Conservation (phyloP, 64 coral and sea anemone species). For the Catalaphyllia jardinei region DNA sequence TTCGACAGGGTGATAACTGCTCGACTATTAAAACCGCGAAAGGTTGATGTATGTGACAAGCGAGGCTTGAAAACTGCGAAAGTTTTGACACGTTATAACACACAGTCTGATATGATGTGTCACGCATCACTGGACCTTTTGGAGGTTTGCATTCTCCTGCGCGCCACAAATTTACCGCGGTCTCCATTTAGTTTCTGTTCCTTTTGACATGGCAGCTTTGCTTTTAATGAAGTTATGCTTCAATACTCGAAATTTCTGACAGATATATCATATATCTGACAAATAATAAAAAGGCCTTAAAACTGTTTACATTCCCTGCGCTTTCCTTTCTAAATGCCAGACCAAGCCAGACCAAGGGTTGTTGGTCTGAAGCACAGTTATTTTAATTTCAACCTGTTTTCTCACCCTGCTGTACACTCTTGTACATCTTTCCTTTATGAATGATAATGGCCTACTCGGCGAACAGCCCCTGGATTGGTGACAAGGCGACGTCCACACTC, state of each 20-base stretch:
- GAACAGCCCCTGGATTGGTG: background rate
- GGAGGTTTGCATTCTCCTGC: background rate
- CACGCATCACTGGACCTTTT: constrained; percentile 23
- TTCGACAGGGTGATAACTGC: constrained; percentile 52
- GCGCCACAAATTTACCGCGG: constrained; percentile 11
- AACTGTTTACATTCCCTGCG: background rate
- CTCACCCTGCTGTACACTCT: background rate
- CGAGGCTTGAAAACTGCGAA: constrained; percentile 30
- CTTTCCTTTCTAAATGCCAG: background rate
- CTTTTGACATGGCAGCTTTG: background rate
- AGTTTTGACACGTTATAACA: constrained; percentile 52
- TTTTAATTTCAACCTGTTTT: background rate
- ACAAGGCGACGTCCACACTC: constrained; percentile 31
- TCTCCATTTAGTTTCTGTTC: background rate
- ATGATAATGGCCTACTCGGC: background rate
- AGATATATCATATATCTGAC: background rate
- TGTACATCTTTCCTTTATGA: background rate
- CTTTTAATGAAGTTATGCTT: background rate
- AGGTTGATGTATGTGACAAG: constrained; percentile 52
- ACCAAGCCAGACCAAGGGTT: background rate
- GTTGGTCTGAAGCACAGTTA: background rate
- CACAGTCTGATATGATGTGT: constrained; percentile 41
- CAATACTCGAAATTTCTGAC: background rate
- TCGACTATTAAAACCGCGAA: constrained; percentile 32
- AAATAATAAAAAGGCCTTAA: background rate